A percentile compares a stretch with the other conserved stretches of the same genome.
These are phyloP conservation scores for Panthera tigris DNA, from an alignment of 2,113 vertebrate genomes.

Conservation along the genomic window DNA sequence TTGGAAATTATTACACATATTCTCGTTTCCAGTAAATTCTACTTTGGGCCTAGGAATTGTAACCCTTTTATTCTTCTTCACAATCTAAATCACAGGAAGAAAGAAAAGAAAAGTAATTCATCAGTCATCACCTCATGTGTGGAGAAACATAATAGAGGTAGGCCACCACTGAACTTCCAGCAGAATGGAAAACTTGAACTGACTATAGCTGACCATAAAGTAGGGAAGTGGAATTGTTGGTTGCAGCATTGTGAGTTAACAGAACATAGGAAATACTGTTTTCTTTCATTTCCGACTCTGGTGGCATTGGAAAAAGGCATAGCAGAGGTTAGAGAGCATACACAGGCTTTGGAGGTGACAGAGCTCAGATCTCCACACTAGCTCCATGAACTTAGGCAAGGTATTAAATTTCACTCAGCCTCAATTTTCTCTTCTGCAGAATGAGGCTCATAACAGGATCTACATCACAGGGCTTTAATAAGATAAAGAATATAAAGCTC, in stretches of 20 bases:
- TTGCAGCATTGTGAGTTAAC: neutral
- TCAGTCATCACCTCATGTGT: neutral
- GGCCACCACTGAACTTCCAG: neutral
- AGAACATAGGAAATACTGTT: neutral
- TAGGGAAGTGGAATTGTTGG: neutral
- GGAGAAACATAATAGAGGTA: neutral
- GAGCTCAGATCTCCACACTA: neutral
- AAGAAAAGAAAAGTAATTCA: neutral
- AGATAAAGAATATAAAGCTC: neutral
- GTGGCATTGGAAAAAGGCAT: neutral
- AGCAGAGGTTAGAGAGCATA: neutral
- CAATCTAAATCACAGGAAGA: neutral
- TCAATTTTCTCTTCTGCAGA: neutral
- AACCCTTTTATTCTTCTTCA: constrained; percentile 55
- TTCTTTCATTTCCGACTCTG: neutral
- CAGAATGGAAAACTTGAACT: neutral
- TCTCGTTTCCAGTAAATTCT: constrained; percentile 68
- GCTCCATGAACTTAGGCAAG: neutral
- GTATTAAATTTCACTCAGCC: neutral
- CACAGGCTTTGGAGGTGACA: neutral
- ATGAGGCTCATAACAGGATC: neutral
- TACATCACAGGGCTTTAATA: neutral
- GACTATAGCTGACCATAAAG: neutral
- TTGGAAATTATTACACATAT: constrained; percentile 66
- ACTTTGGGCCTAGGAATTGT: constrained; percentile 31